Base-by-base conservation (phyloP, 1,140 invertebrate species). In the Magallana angulata region DNA sequence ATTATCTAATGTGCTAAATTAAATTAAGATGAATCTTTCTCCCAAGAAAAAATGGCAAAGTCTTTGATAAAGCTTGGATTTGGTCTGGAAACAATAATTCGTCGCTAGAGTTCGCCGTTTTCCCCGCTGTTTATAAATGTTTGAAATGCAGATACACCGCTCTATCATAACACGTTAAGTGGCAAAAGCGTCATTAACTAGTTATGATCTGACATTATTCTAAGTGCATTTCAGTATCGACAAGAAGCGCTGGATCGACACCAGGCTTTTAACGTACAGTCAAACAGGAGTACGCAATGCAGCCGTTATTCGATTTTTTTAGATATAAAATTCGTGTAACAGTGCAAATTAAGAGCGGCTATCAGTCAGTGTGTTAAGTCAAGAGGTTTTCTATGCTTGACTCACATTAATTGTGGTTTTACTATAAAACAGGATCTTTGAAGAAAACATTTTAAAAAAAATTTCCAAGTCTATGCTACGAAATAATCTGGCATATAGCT, bases 181-280 rank as follows among this genome's bases (percentile, higher is more conserved):
- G 68, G 68, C 24, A 76, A 76, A 76, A 76, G 68, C 68, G 68
- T 76, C 68, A 76, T 76, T 76, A 76, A 36, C 24, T 30, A 76
- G 68, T 76, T 76, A 76, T 30, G 14, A 76, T 76, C 68, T 76
- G 24, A 76, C 18, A 18, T 76, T 76, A 76, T 76, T 76, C 24
- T 36, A 12, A 76, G 68, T 76, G 68, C 68, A 76, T 76, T 76
- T 76, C 24, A 30, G 30, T 76, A 9, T 18, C 24, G 8, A 76
- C 24, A 12, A 76, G 68, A 76, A 76, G 7, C 12, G 24, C 9
- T 1, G 36, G 11, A 76, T 76, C 68, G 1, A 11, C 68, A 30
- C 9, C 24, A 30, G 8, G 18, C 68, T 24, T 71, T 18, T 18
- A 71, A 8, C 3, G 30, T 71, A 71, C 18, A 71, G 64, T 18